Evolutionary conservation across 1,140 invertebrate genomes (phyloP).

Genomic region (Anastatus disparis): DNA sequence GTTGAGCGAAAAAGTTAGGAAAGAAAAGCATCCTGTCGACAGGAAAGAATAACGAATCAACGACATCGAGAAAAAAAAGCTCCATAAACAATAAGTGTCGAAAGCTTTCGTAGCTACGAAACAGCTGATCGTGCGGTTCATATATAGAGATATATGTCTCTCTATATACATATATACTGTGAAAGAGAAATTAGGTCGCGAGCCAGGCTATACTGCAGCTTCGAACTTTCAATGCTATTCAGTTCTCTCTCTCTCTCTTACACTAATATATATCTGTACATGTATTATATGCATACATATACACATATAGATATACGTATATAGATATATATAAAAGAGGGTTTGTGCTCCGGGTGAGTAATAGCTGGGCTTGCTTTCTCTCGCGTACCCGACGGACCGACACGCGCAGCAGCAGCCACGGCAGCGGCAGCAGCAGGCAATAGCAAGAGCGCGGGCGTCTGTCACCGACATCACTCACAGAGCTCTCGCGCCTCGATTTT

Average conservation of each 20-base stretch:
- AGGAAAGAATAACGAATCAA: no score
- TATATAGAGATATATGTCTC: not conserved
- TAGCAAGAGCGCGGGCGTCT: no score
- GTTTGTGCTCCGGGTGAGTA: constrained; percentile 53
- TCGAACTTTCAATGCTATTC: constrained; percentile 58
- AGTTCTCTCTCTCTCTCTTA: no score
- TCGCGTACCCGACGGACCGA: constrained; percentile 28
- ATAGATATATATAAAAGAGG: no score
- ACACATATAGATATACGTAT: no score
- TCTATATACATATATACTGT: not conserved
- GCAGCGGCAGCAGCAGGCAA: not conserved
- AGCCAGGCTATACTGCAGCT: constrained; percentile 50
- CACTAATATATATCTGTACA: no score
- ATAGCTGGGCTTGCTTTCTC: no score
- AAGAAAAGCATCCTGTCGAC: no score
- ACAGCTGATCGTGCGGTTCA: constrained; percentile 26
- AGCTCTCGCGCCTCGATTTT: constrained; percentile 57
- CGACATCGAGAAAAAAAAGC: constrained; percentile 13
- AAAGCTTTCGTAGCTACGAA: not conserved
- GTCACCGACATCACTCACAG: constrained; percentile 60
- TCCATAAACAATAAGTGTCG: not conserved
- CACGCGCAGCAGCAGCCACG: constrained; percentile 6
- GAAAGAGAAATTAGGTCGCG: constrained; percentile 58
- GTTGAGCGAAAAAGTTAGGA: no score
- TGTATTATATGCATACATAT: no score